Base-by-base conservation (phyloP, 2,888 invertebrate species). In the Lordiphosa andalusiaca region DNA sequence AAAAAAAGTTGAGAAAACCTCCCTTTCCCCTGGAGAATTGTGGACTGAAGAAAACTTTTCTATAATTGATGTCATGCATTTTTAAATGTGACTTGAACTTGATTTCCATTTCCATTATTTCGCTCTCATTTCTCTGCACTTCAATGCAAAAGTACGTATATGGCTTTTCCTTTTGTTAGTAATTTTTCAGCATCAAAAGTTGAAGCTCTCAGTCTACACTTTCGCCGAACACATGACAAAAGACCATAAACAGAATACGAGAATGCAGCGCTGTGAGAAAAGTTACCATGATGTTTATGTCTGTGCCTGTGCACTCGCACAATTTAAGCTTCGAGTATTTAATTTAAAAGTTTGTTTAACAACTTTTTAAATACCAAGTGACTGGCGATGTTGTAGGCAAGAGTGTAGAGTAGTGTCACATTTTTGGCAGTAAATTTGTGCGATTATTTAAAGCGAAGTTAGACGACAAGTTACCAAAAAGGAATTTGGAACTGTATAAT, bases 11-110 rank as follows among this genome's bases (percentile, higher is more conserved):
- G 30, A 30, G 30, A 30, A 30, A 30, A 30, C 10, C 30, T 2
- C 1, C 30, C 30, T 40, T 56, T 51, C 57, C 64, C 76, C 66
- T 69, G 66, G 80, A 80, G 83, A 75, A 69, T 77, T 77, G 72
- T 75, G 75, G 67, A 64, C 72, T 72, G 69, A 75, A 71, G 71
- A 70, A 84, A 83, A 84, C 67, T 74, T 83, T 78, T 62, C 49
- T 53, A 77, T 81, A 84, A 84, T 80, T 80, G 74, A 81, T 74
- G 84, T 69, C 67, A 72, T 73, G 78, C 78, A 77, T 67, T 84
- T 71, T 63, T 59, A 73, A 69, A 33, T 64, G 44, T 23, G 62
- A 59, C 58, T 67, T 41, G 63, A 56, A 25, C 35, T 50, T 39
- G 52, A 21, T 40, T 54, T 46, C 48, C 64, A 63, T 63, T 63